Conservation (phyloP, 2,113 vertebrate genomes). For the Noturus placidus region DNA sequence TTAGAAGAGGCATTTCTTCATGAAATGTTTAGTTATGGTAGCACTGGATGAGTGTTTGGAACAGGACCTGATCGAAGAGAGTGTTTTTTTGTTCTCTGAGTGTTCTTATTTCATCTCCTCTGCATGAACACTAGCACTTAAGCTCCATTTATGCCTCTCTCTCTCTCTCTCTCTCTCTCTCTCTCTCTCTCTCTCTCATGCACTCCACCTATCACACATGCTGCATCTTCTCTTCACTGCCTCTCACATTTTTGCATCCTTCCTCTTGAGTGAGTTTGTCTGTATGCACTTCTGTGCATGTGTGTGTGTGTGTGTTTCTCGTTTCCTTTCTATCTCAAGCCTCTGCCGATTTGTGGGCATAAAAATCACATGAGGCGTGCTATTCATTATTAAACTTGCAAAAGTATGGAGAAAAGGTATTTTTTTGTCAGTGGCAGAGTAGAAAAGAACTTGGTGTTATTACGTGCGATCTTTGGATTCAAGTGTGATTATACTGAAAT, state of each 20-base stretch:
- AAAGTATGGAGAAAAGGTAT: slow-evolving; percentile 55
- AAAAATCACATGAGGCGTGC: slow-evolving; percentile 61
- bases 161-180: slow-evolving; percentile 28
- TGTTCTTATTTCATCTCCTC: slow-evolving; percentile 72
- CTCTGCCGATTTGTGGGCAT: slow-evolving; percentile 69
- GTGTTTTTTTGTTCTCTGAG: slow-evolving; percentile 63
- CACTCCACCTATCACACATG: background rate
- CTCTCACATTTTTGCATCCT: slow-evolving; percentile 17
- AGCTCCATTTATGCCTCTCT: slow-evolving; percentile 60
- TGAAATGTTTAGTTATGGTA: slow-evolving; percentile 64
- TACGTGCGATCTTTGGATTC: slow-evolving; percentile 12
- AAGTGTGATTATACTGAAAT: background rate
- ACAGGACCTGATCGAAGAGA: slow-evolving; percentile 67
- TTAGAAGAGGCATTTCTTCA: slow-evolving; percentile 53
- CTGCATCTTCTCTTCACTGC: slow-evolving; percentile 14
- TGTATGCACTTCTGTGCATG: slow-evolving; percentile 5
- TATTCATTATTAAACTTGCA: slow-evolving; percentile 69
- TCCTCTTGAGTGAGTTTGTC: slow-evolving; percentile 27
- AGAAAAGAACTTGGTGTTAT: slow-evolving; percentile 2
- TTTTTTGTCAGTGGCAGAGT: slow-evolving; percentile 26
- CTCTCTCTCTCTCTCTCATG: background rate
- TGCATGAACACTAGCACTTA: slow-evolving; percentile 72
- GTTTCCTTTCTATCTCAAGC: slow-evolving; percentile 52
- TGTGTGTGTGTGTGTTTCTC: slow-evolving; percentile 12
- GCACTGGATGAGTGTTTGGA: slow-evolving; percentile 69